Evolutionary conservation across 2,888 invertebrate genomes (phyloP).

Genomic region (Eumerus sabulonum): DNA sequence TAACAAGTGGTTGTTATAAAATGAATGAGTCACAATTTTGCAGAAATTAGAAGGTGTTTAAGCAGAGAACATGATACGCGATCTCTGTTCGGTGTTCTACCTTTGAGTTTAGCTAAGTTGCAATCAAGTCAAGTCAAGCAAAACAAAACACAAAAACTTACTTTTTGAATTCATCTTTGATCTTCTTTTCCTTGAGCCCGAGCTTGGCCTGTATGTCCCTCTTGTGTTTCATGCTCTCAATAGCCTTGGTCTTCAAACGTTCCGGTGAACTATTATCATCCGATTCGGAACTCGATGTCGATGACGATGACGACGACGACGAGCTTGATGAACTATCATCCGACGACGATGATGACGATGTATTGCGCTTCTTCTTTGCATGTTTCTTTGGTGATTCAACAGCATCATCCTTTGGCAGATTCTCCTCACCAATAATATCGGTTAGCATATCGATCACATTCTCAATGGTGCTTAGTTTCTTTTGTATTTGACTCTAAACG

Average conservation of each 20-base stretch:
- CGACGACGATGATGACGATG: slow-evolving; percentile 59
- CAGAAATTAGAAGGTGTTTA: no score
- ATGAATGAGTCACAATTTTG: no score
- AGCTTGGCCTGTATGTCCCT: slow-evolving; percentile 60
- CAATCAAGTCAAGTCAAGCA: no score
- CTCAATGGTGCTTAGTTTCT: slow-evolving; percentile 84
- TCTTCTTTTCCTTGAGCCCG: slow-evolving; percentile 44
- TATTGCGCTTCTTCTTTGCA: slow-evolving; percentile 55
- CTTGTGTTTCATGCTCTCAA: slow-evolving; percentile 78
- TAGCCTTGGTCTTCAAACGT: slow-evolving; percentile 77
- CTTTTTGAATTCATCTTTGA: slow-evolving; percentile 67
- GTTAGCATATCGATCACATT: slow-evolving; percentile 94
- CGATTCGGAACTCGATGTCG: slow-evolving; percentile 72
- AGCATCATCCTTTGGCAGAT: slow-evolving; percentile 71
- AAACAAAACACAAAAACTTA: slow-evolving; percentile 34
- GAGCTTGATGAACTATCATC: slow-evolving; percentile 72
- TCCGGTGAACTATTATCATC: slow-evolving; percentile 77
- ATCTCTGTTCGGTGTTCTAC: no score
- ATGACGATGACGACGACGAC: slow-evolving; percentile 72
- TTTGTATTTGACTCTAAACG: slow-evolving; percentile 77
- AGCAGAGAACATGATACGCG: no score
- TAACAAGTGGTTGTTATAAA: no score
- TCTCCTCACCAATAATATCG: slow-evolving; percentile 89
- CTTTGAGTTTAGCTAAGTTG: no score
- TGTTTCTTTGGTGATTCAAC: slow-evolving; percentile 57